These are phyloP conservation scores for Rhabdomys pumilio DNA, from an alignment of 2,797 vertebrate genomes.

Conservation along the genomic window DNA sequence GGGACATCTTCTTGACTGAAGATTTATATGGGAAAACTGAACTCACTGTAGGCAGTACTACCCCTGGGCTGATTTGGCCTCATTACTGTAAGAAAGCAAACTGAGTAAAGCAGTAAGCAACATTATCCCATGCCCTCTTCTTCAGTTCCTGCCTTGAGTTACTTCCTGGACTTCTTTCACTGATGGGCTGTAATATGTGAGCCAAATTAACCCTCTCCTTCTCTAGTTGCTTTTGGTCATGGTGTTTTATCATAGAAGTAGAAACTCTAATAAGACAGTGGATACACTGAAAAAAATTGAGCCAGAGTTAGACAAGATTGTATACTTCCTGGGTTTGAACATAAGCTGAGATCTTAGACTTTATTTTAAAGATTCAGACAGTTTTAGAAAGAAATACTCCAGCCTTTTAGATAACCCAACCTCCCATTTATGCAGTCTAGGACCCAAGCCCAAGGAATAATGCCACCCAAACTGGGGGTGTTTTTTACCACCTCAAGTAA, in stretches of 20 bases:
- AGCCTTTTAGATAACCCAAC: background rate
- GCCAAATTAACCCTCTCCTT: background rate
- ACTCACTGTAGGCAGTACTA: background rate
- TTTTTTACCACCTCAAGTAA: background rate
- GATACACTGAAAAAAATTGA: background rate
- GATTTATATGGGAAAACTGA: background rate
- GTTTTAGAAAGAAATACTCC: background rate
- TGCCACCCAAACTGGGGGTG: background rate
- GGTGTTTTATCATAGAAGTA: background rate
- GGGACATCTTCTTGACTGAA: background rate
- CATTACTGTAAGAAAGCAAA: background rate
- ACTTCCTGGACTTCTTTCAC: background rate
- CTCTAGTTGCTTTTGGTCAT: background rate
- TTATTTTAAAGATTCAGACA: background rate
- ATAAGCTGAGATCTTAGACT: background rate
- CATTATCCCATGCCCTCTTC: background rate
- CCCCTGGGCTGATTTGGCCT: background rate
- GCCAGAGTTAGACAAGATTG: background rate
- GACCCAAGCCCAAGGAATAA: background rate
- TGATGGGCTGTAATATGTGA: no score
- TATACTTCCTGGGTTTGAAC: background rate
- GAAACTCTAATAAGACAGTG: no score
- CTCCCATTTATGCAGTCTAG: background rate
- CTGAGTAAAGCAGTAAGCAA: background rate
- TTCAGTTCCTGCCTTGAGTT: background rate